Evolutionary conservation across 2,113 vertebrate genomes (phyloP).

Genomic region (Isurus oxyrinchus): DNA sequence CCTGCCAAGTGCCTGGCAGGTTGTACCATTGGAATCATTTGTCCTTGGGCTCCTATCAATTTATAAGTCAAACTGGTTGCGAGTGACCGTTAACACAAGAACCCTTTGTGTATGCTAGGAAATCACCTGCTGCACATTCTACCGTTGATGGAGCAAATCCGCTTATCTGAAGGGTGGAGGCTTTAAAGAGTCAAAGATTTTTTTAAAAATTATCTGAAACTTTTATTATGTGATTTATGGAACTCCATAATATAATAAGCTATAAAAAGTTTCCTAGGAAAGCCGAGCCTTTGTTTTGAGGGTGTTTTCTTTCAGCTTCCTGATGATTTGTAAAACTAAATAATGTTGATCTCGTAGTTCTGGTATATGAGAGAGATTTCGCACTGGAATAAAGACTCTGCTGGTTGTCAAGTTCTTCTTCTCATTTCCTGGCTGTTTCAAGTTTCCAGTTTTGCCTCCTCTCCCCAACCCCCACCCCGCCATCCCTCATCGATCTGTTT

Average conservation of each 20-base stretch:
- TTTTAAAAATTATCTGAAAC: neutral
- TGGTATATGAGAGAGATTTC: neutral
- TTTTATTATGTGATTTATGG: neutral
- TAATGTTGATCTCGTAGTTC: neutral
- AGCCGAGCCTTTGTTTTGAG: neutral
- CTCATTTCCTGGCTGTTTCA: neutral
- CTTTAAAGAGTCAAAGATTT: neutral
- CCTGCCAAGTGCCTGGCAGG: neutral
- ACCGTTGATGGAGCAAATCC: neutral
- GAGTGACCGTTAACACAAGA: neutral
- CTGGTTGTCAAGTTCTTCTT: neutral
- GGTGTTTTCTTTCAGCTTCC: neutral
- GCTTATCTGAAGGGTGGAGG: neutral
- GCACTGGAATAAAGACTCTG: neutral
- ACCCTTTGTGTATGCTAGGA: neutral
- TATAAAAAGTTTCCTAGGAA: neutral
- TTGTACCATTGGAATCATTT: neutral
- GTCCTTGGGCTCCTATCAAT: neutral
- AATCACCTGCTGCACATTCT: neutral
- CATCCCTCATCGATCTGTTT: neutral
- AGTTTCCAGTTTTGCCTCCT: neutral
- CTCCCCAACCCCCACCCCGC: neutral
- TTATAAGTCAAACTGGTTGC: neutral
- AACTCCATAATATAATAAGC: neutral
- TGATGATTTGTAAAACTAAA: neutral